These are phyloP conservation scores for Sylvietta virens DNA, from an alignment of 2,113 vertebrate genomes.

Conservation along the genomic window DNA sequence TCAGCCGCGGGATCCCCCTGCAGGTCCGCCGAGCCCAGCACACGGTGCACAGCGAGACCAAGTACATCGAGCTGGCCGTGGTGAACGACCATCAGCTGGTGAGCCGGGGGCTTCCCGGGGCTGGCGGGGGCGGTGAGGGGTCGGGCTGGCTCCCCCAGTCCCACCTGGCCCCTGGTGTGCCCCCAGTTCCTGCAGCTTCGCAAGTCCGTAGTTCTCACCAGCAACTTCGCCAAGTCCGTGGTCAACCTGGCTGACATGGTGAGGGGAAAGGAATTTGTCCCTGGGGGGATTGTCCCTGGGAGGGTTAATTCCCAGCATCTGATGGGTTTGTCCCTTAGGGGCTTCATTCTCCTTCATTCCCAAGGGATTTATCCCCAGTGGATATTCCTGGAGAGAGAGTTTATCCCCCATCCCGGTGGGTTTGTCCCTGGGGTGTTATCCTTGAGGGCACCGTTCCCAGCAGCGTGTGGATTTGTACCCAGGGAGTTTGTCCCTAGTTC, in stretches of 20 bases:
- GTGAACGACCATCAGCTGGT: slow-evolving; percentile 92
- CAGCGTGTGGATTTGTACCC: not conserved
- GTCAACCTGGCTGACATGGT: slow-evolving; percentile 95
- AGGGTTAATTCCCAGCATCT: not conserved
- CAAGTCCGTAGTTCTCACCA: slow-evolving; percentile 84
- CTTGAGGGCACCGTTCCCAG: not conserved
- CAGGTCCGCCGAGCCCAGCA: slow-evolving; percentile 82
- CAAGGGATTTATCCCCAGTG: not conserved
- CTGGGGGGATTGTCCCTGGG: not conserved
- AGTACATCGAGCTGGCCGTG: slow-evolving; percentile 93
- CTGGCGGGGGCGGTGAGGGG: rapidly evolving
- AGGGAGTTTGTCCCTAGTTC: not conserved
- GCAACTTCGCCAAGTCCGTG: slow-evolving; percentile 94
- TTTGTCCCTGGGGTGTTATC: not conserved
- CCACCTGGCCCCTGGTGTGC: not conserved
- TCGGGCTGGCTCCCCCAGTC: rapidly evolving
- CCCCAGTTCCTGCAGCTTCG: slow-evolving; percentile 86
- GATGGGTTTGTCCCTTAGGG: not conserved
- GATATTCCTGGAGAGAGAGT: not conserved
- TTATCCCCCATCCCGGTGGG: not conserved
- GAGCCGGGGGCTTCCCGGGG: not conserved
- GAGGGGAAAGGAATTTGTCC: not conserved
- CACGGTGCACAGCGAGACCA: slow-evolving; percentile 92
- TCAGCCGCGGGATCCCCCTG: not conserved
- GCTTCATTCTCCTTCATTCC: not conserved